phyloP scores from a whole-genome alignment of 2,113 vertebrate species.

The Engystomops pustulosus region DNA sequence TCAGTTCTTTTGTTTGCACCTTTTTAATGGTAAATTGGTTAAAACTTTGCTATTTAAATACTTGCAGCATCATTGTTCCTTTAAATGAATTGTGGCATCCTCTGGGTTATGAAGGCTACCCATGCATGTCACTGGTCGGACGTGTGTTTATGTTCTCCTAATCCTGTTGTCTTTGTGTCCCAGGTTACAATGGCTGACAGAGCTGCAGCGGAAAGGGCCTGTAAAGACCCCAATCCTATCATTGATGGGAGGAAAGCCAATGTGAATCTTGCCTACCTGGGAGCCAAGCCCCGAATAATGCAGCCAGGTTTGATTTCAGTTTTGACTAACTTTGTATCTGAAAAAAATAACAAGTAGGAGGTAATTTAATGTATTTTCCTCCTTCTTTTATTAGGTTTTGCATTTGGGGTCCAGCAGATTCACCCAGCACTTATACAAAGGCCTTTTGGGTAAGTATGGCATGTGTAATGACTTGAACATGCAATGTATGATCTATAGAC shows the following conservation, averaged over 20 bases:
- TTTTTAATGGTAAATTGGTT: too few species aligned
- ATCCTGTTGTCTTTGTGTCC: conserved; percentile 2
- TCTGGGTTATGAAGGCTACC: too few species aligned
- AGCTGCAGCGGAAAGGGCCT: conserved; percentile 93
- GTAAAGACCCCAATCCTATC: conserved; percentile 98
- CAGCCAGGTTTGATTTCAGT: conserved; percentile 83
- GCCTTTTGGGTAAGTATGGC: conserved; percentile 92
- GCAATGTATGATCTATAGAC: neutral
- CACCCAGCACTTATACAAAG: conserved; percentile 98
- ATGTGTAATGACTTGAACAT: neutral
- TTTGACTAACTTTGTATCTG: neutral
- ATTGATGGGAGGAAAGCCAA: conserved; percentile 99
- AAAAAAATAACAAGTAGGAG: too few species aligned
- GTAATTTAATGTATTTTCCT: neutral
- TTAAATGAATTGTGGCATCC: too few species aligned
- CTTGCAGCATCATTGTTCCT: too few species aligned
- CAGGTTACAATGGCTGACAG: conserved; percentile 98
- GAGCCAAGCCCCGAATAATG: conserved; percentile 97
- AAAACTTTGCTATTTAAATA: too few species aligned
- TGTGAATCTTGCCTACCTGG: conserved; percentile 97
- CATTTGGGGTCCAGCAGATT: conserved; percentile 97
- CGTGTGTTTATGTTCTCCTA: neutral
- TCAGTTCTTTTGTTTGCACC: too few species aligned
- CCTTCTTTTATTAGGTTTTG: conserved; percentile 83
- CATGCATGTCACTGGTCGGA: too few species aligned